phyloP scores from a whole-genome alignment of 2,113 vertebrate species.

The Alosa alosa region DNA sequence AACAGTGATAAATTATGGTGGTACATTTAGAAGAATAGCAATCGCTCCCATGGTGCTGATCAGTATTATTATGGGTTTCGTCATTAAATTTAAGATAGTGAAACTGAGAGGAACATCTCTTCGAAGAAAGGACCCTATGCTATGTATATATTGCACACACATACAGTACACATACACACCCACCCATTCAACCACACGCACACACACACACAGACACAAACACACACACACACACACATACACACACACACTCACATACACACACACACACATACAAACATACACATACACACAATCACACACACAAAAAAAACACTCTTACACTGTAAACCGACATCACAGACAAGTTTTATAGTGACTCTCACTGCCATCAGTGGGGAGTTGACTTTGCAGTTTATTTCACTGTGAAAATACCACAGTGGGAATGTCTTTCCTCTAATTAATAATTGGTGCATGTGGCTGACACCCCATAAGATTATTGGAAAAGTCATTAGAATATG shows the following conservation, averaged over 20 bases:
- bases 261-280: too few relatives aligned
- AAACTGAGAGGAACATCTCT: neutral
- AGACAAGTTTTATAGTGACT: slow-evolving; percentile 29
- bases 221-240: too few relatives aligned
- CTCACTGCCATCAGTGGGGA: slow-evolving; percentile 38
- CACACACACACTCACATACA: too few relatives aligned
- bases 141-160: neutral
- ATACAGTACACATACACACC: neutral
- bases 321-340: neutral
- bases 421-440: slow-evolving; percentile 63
- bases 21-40: neutral
- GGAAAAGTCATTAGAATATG: slow-evolving; percentile 66
- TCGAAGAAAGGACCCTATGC: neutral
- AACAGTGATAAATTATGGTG: neutral
- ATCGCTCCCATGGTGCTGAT: neutral
- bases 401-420: slow-evolving; percentile 49
- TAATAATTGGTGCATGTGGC: slow-evolving; percentile 68
- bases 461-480: slow-evolving; percentile 66
- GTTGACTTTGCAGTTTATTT: slow-evolving; percentile 40
- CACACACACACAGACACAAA: neutral
- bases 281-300: too few relatives aligned
- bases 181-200: neutral
- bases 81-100: neutral
- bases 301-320: neutral
- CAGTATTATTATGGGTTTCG: neutral